phyloP scores from a whole-genome alignment of 2,888 invertebrate genomes.

The Dryococelus australis region DNA sequence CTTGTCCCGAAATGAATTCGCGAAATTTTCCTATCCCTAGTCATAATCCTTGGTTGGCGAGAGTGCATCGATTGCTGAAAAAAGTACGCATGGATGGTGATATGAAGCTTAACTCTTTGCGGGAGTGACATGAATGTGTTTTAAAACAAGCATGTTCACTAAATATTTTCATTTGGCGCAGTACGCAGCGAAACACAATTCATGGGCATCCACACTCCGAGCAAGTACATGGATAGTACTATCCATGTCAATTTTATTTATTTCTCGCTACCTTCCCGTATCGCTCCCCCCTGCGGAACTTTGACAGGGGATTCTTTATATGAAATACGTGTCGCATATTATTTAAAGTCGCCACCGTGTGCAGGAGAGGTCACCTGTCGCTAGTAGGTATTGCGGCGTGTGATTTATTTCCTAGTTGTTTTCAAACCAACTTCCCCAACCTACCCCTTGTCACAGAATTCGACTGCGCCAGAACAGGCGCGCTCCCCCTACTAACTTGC shows the following conservation, averaged over 20 bases:
- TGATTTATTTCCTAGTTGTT: neutral
- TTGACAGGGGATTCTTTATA: neutral
- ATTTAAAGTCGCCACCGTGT: neutral
- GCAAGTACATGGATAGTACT: neutral
- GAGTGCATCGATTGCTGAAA: too few relatives aligned
- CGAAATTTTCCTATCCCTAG: too few relatives aligned
- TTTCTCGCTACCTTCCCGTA: neutral
- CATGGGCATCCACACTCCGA: neutral
- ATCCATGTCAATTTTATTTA: neutral
- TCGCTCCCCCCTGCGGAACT: neutral
- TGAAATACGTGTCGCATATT: slow-evolving; percentile 16
- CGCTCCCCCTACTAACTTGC: neutral
- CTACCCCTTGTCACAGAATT: neutral
- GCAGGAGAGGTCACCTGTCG: neutral
- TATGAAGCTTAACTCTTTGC: too few relatives aligned
- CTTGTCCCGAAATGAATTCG: too few relatives aligned
- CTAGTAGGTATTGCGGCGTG: neutral
- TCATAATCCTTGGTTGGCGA: too few relatives aligned
- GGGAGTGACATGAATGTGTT: neutral
- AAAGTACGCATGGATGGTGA: too few relatives aligned
- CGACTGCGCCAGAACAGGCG: neutral
- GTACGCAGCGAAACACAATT: neutral
- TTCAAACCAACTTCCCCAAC: neutral
- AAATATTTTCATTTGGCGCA: neutral
- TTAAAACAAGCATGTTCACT: neutral